phyloP scores from a whole-genome alignment of 2,797 vertebrate species.

The Peromyscus melanophrys region DNA sequence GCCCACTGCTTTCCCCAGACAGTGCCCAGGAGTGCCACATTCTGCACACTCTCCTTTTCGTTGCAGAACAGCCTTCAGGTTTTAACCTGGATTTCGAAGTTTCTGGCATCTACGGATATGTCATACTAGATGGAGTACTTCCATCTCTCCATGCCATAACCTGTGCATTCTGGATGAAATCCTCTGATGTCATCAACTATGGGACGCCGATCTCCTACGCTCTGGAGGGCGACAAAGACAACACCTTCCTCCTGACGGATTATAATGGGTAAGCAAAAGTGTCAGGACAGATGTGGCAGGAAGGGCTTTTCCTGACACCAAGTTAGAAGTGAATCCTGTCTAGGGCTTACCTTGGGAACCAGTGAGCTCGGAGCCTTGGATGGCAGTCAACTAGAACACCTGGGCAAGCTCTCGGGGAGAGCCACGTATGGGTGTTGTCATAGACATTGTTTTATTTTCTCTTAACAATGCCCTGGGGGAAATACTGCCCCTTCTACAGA shows the following conservation, averaged over 20 bases:
- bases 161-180: slow-evolving; percentile 98
- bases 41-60: slow-evolving; percentile 82
- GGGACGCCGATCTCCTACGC: slow-evolving; percentile 98
- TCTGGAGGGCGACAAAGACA: slow-evolving; percentile 95
- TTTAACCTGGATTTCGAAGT: slow-evolving; percentile 99
- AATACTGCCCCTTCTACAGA: not conserved
- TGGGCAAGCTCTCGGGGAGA: not conserved
- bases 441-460: slow-evolving; percentile 17
- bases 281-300: not conserved
- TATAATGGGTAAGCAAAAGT: slow-evolving; percentile 95
- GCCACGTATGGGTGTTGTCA: not conserved
- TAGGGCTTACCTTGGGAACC: not conserved
- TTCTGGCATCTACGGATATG: slow-evolving; percentile 97
- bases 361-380: not conserved
- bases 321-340: not conserved
- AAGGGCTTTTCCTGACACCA: not conserved
- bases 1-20: not conserved
- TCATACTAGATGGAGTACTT: slow-evolving; percentile 95
- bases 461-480: not conserved
- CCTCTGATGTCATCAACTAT: slow-evolving; percentile 95
- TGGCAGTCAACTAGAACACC: not conserved
- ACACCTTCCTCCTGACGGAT: slow-evolving; percentile 98
- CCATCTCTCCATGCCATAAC: slow-evolving; percentile 95
- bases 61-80: slow-evolving; percentile 96
- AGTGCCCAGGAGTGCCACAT: not conserved